Percentiles rank a stretch among this genome's conserved stretches.
Evolutionary conservation across 2,113 vertebrate genomes (phyloP).

Genomic region (Glaucomys volans): DNA sequence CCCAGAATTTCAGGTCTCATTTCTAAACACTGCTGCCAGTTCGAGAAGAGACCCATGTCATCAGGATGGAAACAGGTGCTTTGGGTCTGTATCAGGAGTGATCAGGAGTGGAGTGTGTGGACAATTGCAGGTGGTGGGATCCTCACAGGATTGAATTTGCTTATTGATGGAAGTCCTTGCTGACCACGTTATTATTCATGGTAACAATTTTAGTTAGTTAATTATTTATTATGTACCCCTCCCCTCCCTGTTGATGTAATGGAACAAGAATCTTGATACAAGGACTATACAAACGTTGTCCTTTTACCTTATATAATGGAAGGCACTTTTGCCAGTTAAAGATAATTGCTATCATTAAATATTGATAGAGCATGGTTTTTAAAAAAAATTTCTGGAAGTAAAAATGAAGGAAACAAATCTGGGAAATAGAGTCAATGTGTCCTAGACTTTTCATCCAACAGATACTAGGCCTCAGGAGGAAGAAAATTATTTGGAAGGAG

Average conservation of each 20-base stretch:
- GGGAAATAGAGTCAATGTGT: constrained; percentile 53
- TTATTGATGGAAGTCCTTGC: constrained; percentile 51
- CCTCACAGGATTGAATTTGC: neutral
- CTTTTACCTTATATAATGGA: constrained; percentile 63
- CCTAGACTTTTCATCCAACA: constrained; percentile 36
- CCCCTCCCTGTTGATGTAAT: constrained; percentile 50
- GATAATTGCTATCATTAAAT: constrained; percentile 81
- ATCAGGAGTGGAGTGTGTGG: neutral
- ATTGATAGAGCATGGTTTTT: constrained; percentile 70
- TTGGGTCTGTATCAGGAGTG: neutral
- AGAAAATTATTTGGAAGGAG: constrained; percentile 46
- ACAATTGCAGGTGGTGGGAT: neutral
- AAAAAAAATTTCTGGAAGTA: constrained; percentile 46
- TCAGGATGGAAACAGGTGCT: neutral
- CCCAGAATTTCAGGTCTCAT: neutral
- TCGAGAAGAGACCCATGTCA: neutral
- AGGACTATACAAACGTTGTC: constrained; percentile 72
- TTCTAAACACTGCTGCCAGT: neutral
- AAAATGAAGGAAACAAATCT: constrained; percentile 59
- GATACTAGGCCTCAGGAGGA: constrained; percentile 14
- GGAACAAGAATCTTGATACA: constrained; percentile 64
- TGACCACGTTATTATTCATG: constrained; percentile 73
- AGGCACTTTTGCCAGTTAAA: constrained; percentile 70
- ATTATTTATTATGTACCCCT: constrained; percentile 71
- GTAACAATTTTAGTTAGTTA: constrained; percentile 65